phyloP scores from a whole-genome alignment of 2,888 invertebrate species.

The Ennomos fuscantarius region DNA sequence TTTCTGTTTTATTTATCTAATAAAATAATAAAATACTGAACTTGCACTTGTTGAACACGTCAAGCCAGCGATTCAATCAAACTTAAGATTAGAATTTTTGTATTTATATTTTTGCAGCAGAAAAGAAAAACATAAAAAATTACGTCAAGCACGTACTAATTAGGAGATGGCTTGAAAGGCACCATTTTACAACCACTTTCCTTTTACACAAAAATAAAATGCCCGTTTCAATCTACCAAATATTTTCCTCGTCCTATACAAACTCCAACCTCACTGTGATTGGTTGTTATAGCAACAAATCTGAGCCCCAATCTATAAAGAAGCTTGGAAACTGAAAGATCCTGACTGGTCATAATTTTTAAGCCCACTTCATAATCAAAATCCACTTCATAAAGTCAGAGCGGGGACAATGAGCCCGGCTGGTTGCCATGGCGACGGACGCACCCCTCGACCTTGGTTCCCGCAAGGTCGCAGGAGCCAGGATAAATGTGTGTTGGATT shows the following conservation, averaged over 20 bases:
- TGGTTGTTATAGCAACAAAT: slow-evolving; percentile 4
- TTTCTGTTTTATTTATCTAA: too few relatives aligned
- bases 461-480: slow-evolving; percentile 18
- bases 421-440: slow-evolving; percentile 39
- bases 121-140: too few relatives aligned
- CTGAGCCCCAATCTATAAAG: slow-evolving; percentile 1
- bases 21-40: too few relatives aligned
- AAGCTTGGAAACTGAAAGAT: not conserved
- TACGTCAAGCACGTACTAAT: too few relatives aligned
- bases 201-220: slow-evolving; percentile 3
- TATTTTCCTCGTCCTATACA: too few relatives aligned
- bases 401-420: slow-evolving; percentile 25
- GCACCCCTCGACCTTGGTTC: slow-evolving; percentile 24
- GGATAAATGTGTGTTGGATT: slow-evolving; percentile 16
- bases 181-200: too few relatives aligned
- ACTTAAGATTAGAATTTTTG: too few relatives aligned
- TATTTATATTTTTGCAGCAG: too few relatives aligned
- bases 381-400: slow-evolving; percentile 17
- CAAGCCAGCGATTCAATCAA: too few relatives aligned
- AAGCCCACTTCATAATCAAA: slow-evolving; percentile 15
- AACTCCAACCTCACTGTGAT: not conserved
- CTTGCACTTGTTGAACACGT: too few relatives aligned
- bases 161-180: too few relatives aligned
- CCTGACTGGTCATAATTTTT: slow-evolving; percentile 13
- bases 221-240: not conserved